phyloP scores from a whole-genome alignment of 2,888 invertebrate genomes.

The Conomelus anceps region DNA sequence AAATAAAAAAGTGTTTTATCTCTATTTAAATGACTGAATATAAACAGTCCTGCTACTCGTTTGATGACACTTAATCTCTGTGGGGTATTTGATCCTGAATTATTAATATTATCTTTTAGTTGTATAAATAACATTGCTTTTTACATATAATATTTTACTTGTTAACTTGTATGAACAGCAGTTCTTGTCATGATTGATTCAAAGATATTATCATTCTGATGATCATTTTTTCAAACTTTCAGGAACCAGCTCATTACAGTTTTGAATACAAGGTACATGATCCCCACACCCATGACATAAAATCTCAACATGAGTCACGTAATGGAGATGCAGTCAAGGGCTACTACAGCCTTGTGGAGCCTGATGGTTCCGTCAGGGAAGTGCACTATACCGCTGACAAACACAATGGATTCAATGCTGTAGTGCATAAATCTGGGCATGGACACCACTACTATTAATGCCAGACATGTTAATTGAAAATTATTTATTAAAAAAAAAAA shows the following conservation, averaged over 20 bases:
- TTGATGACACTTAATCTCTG: no score
- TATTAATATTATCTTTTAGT: no score
- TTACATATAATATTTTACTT: no score
- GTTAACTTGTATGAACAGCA: no score
- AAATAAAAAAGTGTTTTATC: no score
- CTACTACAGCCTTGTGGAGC: not conserved
- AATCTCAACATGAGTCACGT: not conserved
- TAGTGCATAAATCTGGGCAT: not conserved
- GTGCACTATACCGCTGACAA: conserved; percentile 2
- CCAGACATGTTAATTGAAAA: not conserved
- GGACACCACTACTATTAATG: not conserved
- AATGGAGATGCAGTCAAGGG: not conserved
- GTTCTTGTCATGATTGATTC: not conserved
- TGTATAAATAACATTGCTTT: no score
- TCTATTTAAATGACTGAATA: no score
- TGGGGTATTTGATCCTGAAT: no score
- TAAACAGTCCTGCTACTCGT: no score
- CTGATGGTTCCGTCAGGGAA: not conserved
- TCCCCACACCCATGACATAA: not conserved
- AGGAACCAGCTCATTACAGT: not conserved
- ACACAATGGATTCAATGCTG: not conserved
- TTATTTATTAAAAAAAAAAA: not conserved
- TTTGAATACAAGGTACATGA: not conserved
- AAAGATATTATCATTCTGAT: not conserved
- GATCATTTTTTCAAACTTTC: not conserved